Base-by-base conservation (phyloP, 2,113 vertebrate species). In the Antidorcas marsupialis region DNA sequence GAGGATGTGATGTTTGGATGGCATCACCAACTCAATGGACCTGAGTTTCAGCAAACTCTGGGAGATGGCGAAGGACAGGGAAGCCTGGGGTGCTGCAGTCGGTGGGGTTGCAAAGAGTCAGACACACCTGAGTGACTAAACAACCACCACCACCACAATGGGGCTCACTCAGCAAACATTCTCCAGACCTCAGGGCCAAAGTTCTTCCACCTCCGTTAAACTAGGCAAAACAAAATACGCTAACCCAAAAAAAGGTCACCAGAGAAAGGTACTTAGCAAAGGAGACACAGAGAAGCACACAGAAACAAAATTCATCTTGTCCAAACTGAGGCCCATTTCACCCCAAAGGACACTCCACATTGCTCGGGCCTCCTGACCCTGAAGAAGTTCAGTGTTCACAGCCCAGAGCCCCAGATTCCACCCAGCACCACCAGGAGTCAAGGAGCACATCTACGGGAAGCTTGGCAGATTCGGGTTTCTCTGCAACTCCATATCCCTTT, bases 361-460 rank as follows among this genome's bases (percentile, higher is more conserved):
- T 67, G 57, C 30, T 3, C 3, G 8, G 74, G 50, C 79, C 17
- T 33, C n/a, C 47, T 92, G 91, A n/a, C 62, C n/a, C 74, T 1
- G 1, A 62, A 47, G 64, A 62, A 89, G 39, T 60, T 55, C 30
- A 55, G 83, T 79, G 81, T 60, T 83, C 93, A 83, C 1, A 1
- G 82, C 43, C 85, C 53, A 1, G 3, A 0, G 33, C 15, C 91
- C 90, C 85, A 55, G 67, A 67, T 79, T 53, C 76, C 7, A 13
- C 23, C 33, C 23, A 9, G 25, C 94, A n/a, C 47, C 52, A 33
- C 52, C 92, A 57, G 64, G 82, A 92, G 91, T 86, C 33, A 57
- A 94, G 90, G 87, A 67, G 27, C 71, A 62, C 83, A 82, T 67
- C 96, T 96, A n/a, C 52, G 36, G 92, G 95, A 76, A 62, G 92